phyloP scores from a whole-genome alignment of 2,113 vertebrate species.

The Oncorhynchus mykiss region DNA sequence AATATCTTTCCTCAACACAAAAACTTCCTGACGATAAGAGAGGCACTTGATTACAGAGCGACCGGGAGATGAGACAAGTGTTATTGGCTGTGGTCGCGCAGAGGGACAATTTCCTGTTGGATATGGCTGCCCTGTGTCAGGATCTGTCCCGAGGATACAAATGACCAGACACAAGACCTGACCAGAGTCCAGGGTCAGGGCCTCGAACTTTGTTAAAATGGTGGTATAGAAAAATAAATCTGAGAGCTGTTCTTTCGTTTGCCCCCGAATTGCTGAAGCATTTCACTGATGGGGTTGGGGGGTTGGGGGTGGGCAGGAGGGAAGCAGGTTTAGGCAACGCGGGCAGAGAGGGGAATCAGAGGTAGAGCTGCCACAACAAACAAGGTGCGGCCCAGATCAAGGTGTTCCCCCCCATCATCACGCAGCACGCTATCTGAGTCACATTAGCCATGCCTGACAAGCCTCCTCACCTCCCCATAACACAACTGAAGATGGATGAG shows the following conservation, averaged over 20 bases:
- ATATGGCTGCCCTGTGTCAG: slow-evolving; percentile 25
- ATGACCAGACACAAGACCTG: background rate
- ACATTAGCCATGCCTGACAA: slow-evolving; percentile 65
- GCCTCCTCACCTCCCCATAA: slow-evolving; percentile 32
- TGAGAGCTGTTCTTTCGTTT: slow-evolving; percentile 59
- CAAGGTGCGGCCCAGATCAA: slow-evolving; percentile 55
- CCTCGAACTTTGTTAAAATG: slow-evolving; percentile 2
- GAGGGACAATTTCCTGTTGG: slow-evolving; percentile 31
- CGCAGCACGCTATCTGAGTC: slow-evolving; percentile 62
- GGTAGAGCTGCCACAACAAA: slow-evolving; percentile 54
- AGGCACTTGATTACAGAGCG: slow-evolving; percentile 39
- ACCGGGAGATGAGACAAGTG: slow-evolving; percentile 38
- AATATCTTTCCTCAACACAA: slow-evolving; percentile 52
- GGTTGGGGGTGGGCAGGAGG: background rate
- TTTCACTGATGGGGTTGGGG: slow-evolving; percentile 10
- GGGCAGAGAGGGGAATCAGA: slow-evolving; percentile 29
- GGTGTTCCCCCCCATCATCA: slow-evolving; percentile 53
- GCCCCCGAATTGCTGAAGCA: slow-evolving; percentile 38
- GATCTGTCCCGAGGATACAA: slow-evolving; percentile 33
- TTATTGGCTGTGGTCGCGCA: slow-evolving; percentile 37
- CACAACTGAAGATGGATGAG: slow-evolving; percentile 56
- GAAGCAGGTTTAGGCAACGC: background rate
- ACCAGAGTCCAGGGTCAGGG: background rate
- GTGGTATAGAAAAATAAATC: slow-evolving; percentile 40
- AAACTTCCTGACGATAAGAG: slow-evolving; percentile 65